Percentiles rank a stretch among this genome's conserved stretches.
Conservation (phyloP, 1,140 invertebrate genomes). For the Drosophila ananassae region DNA sequence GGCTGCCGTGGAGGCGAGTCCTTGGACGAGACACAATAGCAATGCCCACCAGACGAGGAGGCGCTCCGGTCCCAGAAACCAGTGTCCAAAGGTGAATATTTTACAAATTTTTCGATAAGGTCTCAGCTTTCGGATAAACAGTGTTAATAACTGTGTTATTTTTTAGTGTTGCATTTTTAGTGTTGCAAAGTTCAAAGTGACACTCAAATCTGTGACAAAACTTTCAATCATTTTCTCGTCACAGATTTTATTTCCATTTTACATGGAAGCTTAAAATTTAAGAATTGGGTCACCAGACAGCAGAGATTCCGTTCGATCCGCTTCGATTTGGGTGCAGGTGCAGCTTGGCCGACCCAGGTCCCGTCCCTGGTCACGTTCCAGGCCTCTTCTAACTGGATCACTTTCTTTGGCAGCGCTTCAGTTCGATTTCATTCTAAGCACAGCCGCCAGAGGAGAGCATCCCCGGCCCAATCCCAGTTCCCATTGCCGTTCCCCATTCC, state of each 20-base stretch:
- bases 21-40: constrained; percentile 70
- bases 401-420: constrained; percentile 50
- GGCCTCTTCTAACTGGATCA: constrained; percentile 48
- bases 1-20: background rate
- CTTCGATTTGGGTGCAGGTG: constrained; percentile 18
- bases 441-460: constrained; percentile 36
- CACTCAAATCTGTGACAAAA: too few species aligned
- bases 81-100: constrained; percentile 70
- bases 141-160: too few species aligned
- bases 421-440: constrained; percentile 51
- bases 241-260: background rate
- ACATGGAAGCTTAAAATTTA: background rate
- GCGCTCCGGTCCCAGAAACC: constrained; percentile 67
- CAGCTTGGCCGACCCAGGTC: constrained; percentile 11
- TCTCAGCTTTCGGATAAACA: too few species aligned
- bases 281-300: background rate
- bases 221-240: too few species aligned
- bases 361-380: constrained; percentile 46
- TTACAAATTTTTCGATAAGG: background rate
- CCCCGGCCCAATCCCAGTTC: constrained; percentile 8
- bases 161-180: too few species aligned
- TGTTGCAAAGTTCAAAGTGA: too few species aligned
- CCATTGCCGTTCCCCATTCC: constrained; percentile 7
- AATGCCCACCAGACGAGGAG: constrained; percentile 55
- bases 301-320: background rate